Percentiles rank a stretch among this genome's conserved stretches.
These are phyloP conservation scores for Cyprinodon brontotheroides DNA, from an alignment of 2,113 vertebrate genomes.

Conservation along the genomic window DNA sequence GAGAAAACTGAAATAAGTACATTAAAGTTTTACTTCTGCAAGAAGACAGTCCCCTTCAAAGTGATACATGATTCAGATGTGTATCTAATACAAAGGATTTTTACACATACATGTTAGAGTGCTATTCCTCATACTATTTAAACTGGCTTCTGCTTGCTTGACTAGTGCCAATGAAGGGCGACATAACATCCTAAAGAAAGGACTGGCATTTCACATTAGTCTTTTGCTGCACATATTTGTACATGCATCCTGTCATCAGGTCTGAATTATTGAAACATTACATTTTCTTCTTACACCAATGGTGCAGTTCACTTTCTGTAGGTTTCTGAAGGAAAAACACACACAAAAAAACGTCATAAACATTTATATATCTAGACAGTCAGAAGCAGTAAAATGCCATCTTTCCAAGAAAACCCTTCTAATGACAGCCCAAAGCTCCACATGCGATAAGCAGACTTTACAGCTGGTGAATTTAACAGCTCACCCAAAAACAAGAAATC, in stretches of 20 bases:
- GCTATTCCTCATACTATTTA: no score
- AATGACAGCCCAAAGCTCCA: conserved; percentile 61
- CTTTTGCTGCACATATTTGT: conserved; percentile 29
- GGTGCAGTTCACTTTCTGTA: neutral
- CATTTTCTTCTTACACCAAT: neutral
- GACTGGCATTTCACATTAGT: no score
- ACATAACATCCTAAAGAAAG: no score
- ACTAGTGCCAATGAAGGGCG: no score
- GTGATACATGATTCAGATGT: no score
- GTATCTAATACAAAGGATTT: no score
- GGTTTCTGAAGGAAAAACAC: conserved; percentile 19
- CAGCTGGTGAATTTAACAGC: conserved; percentile 56
- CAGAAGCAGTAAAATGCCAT: conserved; percentile 43
- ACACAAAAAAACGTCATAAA: conserved; percentile 22
- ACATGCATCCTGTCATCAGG: neutral
- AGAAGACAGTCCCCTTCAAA: no score
- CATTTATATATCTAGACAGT: conserved; percentile 44
- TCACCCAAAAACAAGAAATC: conserved; percentile 65
- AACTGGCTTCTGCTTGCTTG: no score
- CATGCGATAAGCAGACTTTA: conserved; percentile 38
- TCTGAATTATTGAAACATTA: neutral
- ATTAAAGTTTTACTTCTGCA: no score
- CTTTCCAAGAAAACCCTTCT: conserved; percentile 49
- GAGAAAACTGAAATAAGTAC: no score
- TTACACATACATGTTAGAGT: no score